Conservation (phyloP, 2,113 vertebrate species). For the Barbus barbus region DNA sequence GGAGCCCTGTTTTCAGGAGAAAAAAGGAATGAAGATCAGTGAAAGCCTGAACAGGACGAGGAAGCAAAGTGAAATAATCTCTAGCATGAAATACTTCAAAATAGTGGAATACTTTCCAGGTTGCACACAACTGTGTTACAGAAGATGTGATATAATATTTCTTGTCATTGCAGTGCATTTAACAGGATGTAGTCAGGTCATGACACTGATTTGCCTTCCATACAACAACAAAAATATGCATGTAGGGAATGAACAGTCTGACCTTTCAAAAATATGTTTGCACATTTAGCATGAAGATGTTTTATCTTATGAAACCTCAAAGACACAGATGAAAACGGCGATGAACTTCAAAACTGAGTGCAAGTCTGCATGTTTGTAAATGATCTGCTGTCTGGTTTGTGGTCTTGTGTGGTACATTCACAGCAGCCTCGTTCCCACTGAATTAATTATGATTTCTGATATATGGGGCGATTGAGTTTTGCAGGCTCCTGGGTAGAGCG, state of each 20-base stretch:
- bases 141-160: neutral
- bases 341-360: neutral
- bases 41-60: neutral
- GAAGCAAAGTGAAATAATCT: neutral
- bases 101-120: neutral
- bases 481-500: neutral
- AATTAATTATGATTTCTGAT: conserved; percentile 20
- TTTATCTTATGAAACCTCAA: neutral
- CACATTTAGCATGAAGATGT: neutral
- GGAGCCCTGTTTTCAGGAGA: neutral
- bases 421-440: neutral
- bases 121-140: neutral
- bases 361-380: conserved; percentile 1
- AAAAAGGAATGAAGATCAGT: neutral
- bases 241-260: no score
- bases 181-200: neutral
- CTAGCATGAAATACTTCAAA: neutral
- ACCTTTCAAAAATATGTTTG: neutral
- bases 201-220: neutral
- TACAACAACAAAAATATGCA: no score
- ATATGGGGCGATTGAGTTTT: neutral
- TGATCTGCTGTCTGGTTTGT: neutral
- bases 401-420: neutral
- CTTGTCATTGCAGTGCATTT: neutral
- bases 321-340: neutral